These are phyloP conservation scores for Pissodes strobi DNA, from an alignment of 1,140 invertebrate genomes.

Conservation along the genomic window DNA sequence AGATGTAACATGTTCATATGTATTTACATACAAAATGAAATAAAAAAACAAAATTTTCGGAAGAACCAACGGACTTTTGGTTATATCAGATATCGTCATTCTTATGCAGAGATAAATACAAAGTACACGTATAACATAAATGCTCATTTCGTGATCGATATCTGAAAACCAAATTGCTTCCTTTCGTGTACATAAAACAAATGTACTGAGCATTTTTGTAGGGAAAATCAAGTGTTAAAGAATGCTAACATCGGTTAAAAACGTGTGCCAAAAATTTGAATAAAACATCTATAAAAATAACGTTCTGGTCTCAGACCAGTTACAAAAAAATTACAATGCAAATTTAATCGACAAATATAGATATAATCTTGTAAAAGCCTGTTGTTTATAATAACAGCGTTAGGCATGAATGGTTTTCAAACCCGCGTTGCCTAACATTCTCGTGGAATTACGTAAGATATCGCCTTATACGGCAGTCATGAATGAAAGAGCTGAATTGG, in stretches of 20 bases:
- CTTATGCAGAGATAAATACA: too few relatives aligned
- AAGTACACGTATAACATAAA: too few relatives aligned
- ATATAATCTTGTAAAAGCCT: constrained; percentile 25
- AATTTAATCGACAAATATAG: constrained; percentile 27
- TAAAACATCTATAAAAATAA: constrained; percentile 14
- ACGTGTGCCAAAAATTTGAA: not conserved
- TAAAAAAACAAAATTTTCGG: too few relatives aligned
- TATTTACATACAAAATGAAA: too few relatives aligned
- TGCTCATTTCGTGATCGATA: too few relatives aligned
- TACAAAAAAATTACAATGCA: constrained; percentile 23
- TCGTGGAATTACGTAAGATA: constrained; percentile 26
- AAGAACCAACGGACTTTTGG: too few relatives aligned
- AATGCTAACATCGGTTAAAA: not conserved
- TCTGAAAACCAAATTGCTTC: too few relatives aligned
- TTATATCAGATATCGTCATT: too few relatives aligned
- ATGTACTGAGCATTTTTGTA: too few relatives aligned
- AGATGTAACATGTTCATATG: too few relatives aligned
- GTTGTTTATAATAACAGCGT: constrained; percentile 18
- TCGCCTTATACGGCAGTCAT: constrained; percentile 22
- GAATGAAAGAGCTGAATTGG: constrained; percentile 5
- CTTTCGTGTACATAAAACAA: too few relatives aligned
- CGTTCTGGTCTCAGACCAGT: constrained; percentile 9
- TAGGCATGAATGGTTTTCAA: constrained; percentile 31
- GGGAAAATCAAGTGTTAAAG: too few relatives aligned
- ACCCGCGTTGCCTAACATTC: constrained; percentile 14